phyloP scores from a whole-genome alignment of 2,797 vertebrate genomes.

The Sebastes steindachneri region DNA sequence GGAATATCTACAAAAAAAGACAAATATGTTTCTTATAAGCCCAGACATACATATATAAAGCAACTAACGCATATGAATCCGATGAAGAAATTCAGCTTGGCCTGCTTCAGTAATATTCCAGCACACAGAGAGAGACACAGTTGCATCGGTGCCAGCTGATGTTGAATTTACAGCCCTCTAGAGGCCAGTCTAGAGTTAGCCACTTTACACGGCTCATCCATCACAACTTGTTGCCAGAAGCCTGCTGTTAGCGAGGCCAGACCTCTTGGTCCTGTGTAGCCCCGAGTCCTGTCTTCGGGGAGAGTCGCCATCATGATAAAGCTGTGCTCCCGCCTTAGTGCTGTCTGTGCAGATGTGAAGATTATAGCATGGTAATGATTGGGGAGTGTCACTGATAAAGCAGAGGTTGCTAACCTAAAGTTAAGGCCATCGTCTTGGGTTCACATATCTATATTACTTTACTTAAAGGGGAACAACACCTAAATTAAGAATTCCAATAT shows the following conservation, averaged over 20 bases:
- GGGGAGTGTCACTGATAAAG: background rate
- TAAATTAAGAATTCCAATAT: too few relatives aligned
- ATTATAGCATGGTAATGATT: background rate
- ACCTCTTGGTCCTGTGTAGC: slow-evolving; percentile 14
- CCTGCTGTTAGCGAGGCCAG: slow-evolving; percentile 39
- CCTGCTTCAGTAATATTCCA: background rate
- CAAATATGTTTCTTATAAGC: background rate
- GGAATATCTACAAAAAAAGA: background rate
- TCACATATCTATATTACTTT: background rate
- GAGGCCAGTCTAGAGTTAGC: slow-evolving; percentile 18
- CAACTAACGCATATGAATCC: background rate
- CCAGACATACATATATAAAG: background rate
- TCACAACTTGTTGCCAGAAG: slow-evolving; percentile 56
- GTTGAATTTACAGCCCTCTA: slow-evolving; percentile 39
- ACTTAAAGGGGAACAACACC: background rate
- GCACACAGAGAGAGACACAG: slow-evolving; percentile 5
- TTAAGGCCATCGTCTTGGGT: background rate
- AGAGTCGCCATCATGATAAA: slow-evolving; percentile 23
- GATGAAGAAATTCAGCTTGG: background rate
- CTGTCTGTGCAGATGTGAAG: slow-evolving; percentile 24
- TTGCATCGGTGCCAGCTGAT: slow-evolving; percentile 20
- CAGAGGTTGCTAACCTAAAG: background rate
- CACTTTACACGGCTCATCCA: slow-evolving; percentile 58
- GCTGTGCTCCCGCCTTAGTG: background rate
- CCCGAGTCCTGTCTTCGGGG: slow-evolving; percentile 7